A percentile compares a stretch with the other conserved stretches of the same genome.
Conservation (phyloP, 2,888 invertebrate genomes). For the Neria commutata region DNA sequence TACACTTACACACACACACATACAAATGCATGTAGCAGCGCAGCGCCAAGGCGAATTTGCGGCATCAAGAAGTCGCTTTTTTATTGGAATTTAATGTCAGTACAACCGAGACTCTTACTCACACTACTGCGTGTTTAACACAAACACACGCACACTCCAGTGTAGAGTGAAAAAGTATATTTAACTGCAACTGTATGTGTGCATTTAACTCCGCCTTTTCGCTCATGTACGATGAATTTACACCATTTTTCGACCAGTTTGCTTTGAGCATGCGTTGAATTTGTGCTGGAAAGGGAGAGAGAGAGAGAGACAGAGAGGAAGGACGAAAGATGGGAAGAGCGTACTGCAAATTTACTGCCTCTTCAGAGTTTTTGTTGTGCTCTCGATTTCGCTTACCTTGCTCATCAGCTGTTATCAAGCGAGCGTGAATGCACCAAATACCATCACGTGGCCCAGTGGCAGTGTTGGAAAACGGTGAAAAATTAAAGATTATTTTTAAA, state of each 20-base stretch:
- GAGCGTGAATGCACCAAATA: no score
- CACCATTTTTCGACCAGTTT: slow-evolving; percentile 35
- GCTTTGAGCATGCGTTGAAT: slow-evolving; percentile 13
- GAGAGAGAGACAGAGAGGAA: neutral
- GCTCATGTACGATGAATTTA: neutral
- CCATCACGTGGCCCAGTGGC: neutral
- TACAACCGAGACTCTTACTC: slow-evolving; percentile 27
- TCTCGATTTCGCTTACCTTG: neutral
- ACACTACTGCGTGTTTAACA: slow-evolving; percentile 10
- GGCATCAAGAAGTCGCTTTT: slow-evolving; percentile 61
- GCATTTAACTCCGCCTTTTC: slow-evolving; percentile 10
- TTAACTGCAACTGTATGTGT: slow-evolving; percentile 2
- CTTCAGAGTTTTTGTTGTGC: neutral
- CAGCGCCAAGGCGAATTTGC: slow-evolving; percentile 47
- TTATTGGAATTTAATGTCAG: slow-evolving; percentile 46
- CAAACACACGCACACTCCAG: slow-evolving; percentile 7
- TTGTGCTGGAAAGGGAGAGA: neutral
- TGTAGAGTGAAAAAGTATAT: neutral
- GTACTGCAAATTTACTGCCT: no score
- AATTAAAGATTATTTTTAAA: neutral
- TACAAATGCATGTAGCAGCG: slow-evolving; percentile 9
- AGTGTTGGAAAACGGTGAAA: neutral
- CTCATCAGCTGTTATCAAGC: neutral
- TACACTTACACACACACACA: slow-evolving; percentile 20
- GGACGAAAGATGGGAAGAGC: no score